These are phyloP conservation scores for Monodelphis domestica DNA, from an alignment of 2,797 vertebrate genomes.

Conservation along the genomic window DNA sequence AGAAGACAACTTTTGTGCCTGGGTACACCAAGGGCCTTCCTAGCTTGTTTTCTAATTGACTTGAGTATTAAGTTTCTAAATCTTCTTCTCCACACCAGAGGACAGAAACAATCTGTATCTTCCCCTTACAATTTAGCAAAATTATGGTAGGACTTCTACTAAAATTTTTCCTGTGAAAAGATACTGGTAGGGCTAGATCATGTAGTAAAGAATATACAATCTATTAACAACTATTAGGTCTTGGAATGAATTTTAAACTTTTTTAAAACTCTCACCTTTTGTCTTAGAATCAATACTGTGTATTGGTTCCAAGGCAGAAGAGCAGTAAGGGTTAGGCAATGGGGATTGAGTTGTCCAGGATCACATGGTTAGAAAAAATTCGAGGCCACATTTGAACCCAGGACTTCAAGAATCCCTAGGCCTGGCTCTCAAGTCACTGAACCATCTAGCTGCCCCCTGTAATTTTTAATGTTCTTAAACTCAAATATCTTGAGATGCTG, in stretches of 20 bases:
- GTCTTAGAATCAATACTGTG: too few species aligned
- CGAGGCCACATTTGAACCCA: too few species aligned
- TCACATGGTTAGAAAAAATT: too few species aligned
- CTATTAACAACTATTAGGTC: constrained; percentile 31
- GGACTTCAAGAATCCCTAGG: too few species aligned
- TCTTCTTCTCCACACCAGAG: not conserved
- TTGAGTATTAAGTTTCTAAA: not conserved
- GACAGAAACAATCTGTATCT: not conserved
- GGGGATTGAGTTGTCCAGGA: too few species aligned
- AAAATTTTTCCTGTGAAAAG: not conserved
- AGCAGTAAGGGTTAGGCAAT: too few species aligned
- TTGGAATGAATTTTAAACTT: constrained; percentile 43
- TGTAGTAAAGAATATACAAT: not conserved
- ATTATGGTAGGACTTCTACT: not conserved
- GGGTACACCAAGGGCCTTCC: not conserved
- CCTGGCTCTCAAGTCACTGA: too few species aligned
- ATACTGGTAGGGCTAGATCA: not conserved
- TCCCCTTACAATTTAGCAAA: not conserved
- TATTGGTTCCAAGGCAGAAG: too few species aligned
- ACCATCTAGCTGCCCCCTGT: too few species aligned
- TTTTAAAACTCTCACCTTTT: too few species aligned
- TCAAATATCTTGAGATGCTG: constrained; percentile 13
- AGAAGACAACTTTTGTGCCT: not conserved
- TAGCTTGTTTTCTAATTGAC: not conserved
- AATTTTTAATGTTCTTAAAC: constrained; percentile 23